phyloP scores from a whole-genome alignment of 2,888 invertebrate genomes.

The Agrotis segetum region DNA sequence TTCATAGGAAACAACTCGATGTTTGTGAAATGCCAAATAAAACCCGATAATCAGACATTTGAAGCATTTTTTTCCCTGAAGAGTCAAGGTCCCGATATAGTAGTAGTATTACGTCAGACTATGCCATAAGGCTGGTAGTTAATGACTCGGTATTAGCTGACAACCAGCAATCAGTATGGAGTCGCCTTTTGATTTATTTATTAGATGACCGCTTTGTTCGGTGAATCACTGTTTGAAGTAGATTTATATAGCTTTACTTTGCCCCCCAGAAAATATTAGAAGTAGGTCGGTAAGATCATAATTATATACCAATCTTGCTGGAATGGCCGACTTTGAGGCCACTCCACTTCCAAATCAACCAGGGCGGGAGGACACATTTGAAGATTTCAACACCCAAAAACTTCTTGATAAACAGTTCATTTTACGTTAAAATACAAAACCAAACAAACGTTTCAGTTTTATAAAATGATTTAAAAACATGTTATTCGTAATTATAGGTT shows the following conservation, averaged over 20 bases:
- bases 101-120: not conserved
- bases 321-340: too few species aligned
- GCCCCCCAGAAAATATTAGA: not conserved
- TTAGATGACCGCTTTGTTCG: not conserved
- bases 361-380: too few species aligned
- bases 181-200: conserved; percentile 23
- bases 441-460: too few species aligned
- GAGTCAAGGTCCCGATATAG: not conserved
- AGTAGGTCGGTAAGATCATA: not conserved
- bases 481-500: too few species aligned
- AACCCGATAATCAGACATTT: not conserved
- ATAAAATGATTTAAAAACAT: too few species aligned
- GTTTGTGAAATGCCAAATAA: not conserved
- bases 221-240: conserved; percentile 13
- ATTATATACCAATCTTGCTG: too few species aligned
- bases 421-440: too few species aligned
- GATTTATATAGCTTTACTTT: not conserved
- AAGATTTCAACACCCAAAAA: too few species aligned
- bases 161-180: not conserved
- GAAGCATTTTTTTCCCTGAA: not conserved
- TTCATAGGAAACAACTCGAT: not conserved
- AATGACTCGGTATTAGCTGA: conserved; percentile 6
- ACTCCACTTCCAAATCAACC: too few species aligned
- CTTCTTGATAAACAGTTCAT: too few species aligned
- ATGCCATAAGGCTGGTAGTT: not conserved